Conservation (phyloP, 2,888 invertebrate species). For the Hymenopus coronatus region DNA sequence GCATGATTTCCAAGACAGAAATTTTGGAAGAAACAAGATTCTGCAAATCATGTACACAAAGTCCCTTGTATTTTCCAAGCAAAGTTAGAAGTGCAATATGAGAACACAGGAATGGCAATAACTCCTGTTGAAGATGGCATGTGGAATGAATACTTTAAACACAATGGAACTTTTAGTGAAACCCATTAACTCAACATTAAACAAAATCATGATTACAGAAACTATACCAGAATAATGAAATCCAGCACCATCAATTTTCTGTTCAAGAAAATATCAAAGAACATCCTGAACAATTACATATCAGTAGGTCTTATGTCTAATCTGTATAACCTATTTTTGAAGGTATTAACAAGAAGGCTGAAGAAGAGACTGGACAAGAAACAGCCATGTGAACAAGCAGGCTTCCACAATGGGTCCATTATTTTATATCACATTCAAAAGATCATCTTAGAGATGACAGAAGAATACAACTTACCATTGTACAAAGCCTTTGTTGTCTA, state of each 20-base stretch:
- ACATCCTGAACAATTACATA: background rate
- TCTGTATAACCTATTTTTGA: background rate
- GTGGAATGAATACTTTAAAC: too few relatives aligned
- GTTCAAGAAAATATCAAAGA: too few relatives aligned
- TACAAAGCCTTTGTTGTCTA: background rate
- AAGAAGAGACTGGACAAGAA: background rate
- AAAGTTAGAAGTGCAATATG: too few relatives aligned
- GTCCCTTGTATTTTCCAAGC: too few relatives aligned
- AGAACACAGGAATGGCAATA: too few relatives aligned
- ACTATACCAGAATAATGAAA: background rate
- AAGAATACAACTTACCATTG: background rate
- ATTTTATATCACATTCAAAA: background rate
- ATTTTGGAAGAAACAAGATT: too few relatives aligned
- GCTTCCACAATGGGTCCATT: background rate
- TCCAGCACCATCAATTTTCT: background rate
- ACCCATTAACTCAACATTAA: background rate
- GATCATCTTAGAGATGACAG: background rate
- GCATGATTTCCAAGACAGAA: too few relatives aligned
- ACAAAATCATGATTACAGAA: background rate
- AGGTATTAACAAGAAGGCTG: background rate
- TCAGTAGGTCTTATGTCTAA: background rate
- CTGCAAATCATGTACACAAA: too few relatives aligned
- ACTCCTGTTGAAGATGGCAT: too few relatives aligned
- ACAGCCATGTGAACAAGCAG: background rate
- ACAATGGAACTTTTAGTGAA: too few relatives aligned